A percentile compares a stretch with the other conserved stretches of the same genome.
These are phyloP conservation scores for Agapostemon virescens DNA, from an alignment of 2,888 invertebrate species.

Conservation along the genomic window DNA sequence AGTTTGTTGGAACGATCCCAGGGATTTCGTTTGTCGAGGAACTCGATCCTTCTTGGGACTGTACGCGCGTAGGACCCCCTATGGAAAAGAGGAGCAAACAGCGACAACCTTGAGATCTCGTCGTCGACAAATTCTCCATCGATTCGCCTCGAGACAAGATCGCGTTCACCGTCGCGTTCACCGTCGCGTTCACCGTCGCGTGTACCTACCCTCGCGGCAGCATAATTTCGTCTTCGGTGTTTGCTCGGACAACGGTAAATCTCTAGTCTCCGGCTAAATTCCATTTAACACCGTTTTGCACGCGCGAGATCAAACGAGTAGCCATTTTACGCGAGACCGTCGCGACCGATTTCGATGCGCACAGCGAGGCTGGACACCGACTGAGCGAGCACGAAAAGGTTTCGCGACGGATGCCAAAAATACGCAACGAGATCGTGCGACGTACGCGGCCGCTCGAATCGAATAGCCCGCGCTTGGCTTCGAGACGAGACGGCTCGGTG, in stretches of 20 bases:
- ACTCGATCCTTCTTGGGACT: too few relatives aligned
- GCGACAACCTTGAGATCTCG: background rate
- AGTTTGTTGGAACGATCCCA: too few relatives aligned
- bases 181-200: background rate
- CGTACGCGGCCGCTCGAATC: slow-evolving; percentile 30
- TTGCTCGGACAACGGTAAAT: background rate
- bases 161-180: background rate
- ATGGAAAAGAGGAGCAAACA: background rate
- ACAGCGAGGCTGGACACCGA: slow-evolving; percentile 66
- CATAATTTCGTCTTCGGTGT: background rate
- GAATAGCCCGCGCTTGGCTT: slow-evolving; percentile 19
- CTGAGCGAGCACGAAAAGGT: slow-evolving; percentile 53
- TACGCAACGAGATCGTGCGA: slow-evolving; percentile 42
- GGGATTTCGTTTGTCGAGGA: too few relatives aligned
- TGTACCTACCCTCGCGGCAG: background rate
- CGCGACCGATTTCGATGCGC: slow-evolving; percentile 47
- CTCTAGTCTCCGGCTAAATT: too few relatives aligned
- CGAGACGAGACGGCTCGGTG: slow-evolving; percentile 27
- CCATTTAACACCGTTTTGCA: background rate
- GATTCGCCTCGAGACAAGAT: background rate
- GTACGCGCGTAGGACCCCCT: too few relatives aligned
- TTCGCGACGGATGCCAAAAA: slow-evolving; percentile 58
- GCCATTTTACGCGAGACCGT: background rate
- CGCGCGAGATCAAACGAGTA: background rate
- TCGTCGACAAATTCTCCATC: background rate